Percentiles rank a stretch among this genome's conserved stretches.
These are phyloP conservation scores for Trematomus loennbergii DNA, from an alignment of 2,113 vertebrate species.

Conservation along the genomic window DNA sequence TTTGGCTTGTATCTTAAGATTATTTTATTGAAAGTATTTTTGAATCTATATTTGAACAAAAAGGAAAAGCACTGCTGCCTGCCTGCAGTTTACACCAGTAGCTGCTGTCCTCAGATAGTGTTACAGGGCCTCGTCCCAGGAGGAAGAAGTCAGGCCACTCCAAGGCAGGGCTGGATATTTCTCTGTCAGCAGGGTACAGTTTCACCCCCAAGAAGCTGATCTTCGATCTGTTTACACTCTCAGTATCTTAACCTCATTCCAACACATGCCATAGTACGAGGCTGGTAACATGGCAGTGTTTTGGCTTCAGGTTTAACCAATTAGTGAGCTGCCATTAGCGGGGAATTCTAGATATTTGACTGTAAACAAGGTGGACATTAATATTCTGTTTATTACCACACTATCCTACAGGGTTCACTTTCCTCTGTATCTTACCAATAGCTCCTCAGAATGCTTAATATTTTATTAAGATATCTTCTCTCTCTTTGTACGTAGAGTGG, in stretches of 20 bases:
- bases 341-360: constrained; percentile 3
- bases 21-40: not conserved
- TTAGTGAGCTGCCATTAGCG: not conserved
- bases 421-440: constrained; percentile 6
- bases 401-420: constrained; percentile 1
- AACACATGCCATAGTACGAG: constrained; percentile 24
- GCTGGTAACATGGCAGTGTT: constrained; percentile 5
- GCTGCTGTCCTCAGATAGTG: constrained; percentile 20
- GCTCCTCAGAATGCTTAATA: constrained; percentile 20
- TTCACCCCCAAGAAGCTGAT: constrained; percentile 46
- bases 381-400: not conserved
- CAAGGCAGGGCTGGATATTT: constrained; percentile 34
- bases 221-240: constrained; percentile 64
- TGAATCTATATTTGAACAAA: not conserved
- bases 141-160: constrained; percentile 21
- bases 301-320: constrained; percentile 3
- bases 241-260: constrained; percentile 23
- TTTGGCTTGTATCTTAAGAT: not conserved
- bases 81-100: constrained; percentile 10
- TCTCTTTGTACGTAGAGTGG: constrained; percentile 4
- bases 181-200: constrained; percentile 42
- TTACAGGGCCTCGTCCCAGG: constrained; percentile 30
- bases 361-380: constrained; percentile 9
- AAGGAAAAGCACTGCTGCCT: not conserved
- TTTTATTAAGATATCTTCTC: constrained; percentile 30